Conservation (phyloP, 2,113 vertebrate genomes). For the Tenrec ecaudatus region DNA sequence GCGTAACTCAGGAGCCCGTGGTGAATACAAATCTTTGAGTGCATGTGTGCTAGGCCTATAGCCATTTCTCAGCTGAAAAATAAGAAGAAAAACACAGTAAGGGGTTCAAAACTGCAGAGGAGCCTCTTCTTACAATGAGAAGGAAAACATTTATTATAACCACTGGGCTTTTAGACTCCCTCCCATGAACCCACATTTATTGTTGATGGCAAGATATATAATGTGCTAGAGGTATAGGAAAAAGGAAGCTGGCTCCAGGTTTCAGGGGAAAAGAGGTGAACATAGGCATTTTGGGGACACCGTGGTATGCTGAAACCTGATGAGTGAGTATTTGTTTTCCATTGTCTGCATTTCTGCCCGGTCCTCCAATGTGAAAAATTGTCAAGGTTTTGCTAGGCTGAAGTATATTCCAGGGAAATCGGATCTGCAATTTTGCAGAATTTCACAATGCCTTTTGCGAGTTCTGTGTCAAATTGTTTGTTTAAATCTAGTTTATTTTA, state of each 20-base stretch:
- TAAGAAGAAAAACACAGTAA: background rate
- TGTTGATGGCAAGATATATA: background rate
- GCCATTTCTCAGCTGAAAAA: constrained; percentile 47
- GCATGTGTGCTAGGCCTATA: too few relatives aligned
- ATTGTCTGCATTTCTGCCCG: constrained; percentile 64
- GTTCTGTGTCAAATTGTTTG: constrained; percentile 44
- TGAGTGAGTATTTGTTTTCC: constrained; percentile 58
- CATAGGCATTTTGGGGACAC: constrained; percentile 65
- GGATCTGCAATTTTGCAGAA: constrained; percentile 58
- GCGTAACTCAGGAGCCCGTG: background rate
- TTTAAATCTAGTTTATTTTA: constrained; percentile 75
- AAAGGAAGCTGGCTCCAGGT: constrained; percentile 49
- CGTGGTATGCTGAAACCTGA: constrained; percentile 64
- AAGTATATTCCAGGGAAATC: constrained; percentile 57
- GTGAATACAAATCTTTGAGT: background rate
- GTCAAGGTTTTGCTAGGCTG: constrained; percentile 59
- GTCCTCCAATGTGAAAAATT: background rate
- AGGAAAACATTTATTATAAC: background rate
- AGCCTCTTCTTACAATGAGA: background rate
- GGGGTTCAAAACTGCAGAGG: background rate
- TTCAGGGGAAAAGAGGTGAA: constrained; percentile 55
- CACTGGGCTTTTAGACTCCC: background rate
- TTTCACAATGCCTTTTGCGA: constrained; percentile 56
- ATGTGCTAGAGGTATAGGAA: background rate
- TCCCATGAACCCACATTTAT: rapidly evolving